Conservation (phyloP, 2,113 vertebrate genomes). For the Stigmatopora argus region DNA sequence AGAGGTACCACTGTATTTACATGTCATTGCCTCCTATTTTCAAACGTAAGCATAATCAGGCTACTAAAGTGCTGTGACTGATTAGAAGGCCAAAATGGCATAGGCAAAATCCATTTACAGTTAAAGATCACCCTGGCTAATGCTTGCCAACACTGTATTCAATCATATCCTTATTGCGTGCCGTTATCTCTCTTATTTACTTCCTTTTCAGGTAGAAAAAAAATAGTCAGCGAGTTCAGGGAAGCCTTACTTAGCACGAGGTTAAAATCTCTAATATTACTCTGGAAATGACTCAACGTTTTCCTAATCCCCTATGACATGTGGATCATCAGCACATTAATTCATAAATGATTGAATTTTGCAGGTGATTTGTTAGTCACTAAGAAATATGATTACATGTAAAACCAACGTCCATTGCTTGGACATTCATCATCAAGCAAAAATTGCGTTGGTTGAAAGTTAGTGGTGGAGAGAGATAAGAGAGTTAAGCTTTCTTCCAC, state of each 20-base stretch:
- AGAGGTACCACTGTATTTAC: too few species aligned
- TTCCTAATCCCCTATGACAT: constrained; percentile 5
- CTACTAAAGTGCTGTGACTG: not conserved
- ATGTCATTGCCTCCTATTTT: too few species aligned
- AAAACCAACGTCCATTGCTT: not conserved
- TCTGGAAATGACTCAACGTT: not conserved
- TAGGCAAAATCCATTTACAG: not conserved
- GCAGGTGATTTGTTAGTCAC: not conserved
- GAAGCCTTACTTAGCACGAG: not conserved
- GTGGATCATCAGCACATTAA: constrained; percentile 4
- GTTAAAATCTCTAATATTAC: not conserved
- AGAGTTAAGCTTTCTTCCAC: not conserved
- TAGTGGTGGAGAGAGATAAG: not conserved
- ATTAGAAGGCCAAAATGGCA: not conserved
- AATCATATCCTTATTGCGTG: not conserved
- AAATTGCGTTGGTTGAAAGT: not conserved
- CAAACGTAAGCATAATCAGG: not conserved
- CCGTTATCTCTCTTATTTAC: not conserved
- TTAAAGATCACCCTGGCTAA: not conserved
- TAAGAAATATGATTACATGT: not conserved
- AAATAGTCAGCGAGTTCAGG: not conserved
- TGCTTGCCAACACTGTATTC: not conserved
- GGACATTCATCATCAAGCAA: not conserved
- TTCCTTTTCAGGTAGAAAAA: not conserved
- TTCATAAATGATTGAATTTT: constrained; percentile 2